These are phyloP conservation scores for Enteromius paludinosus DNA, from an alignment of 2,797 vertebrate species.

Conservation along the genomic window DNA sequence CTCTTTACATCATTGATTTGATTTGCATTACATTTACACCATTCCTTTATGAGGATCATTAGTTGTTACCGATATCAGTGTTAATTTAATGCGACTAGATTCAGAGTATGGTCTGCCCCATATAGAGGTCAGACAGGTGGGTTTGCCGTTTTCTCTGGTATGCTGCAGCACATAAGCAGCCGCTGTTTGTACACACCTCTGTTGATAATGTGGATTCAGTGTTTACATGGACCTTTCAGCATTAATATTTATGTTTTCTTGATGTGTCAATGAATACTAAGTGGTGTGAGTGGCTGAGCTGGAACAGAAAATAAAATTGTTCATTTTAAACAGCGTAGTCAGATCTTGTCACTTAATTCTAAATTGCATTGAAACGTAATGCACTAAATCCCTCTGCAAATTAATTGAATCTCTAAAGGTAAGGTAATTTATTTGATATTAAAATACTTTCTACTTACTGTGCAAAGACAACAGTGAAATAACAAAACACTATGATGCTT, in stretches of 20 bases:
- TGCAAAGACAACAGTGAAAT: background rate
- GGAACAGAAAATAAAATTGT: background rate
- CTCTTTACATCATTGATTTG: background rate
- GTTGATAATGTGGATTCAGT: conserved; percentile 50
- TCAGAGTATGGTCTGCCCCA: background rate
- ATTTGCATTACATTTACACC: conserved; percentile 17
- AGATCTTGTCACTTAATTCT: conserved; percentile 28
- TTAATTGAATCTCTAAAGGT: conserved; percentile 13
- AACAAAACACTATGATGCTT: background rate
- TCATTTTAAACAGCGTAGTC: conserved; percentile 10
- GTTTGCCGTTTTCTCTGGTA: conserved; percentile 16
- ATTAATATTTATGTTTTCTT: conserved; percentile 57
- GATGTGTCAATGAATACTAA: conserved; percentile 44
- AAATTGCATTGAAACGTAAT: background rate
- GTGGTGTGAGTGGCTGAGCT: conserved; percentile 19
- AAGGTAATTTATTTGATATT: background rate
- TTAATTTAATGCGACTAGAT: background rate
- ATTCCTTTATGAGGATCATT: background rate
- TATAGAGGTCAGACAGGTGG: background rate
- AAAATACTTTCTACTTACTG: background rate
- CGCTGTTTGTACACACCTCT: conserved; percentile 30
- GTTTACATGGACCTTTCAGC: conserved; percentile 42
- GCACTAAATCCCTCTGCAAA: background rate
- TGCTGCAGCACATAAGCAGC: conserved; percentile 9
- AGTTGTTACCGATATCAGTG: conserved; percentile 13